These are phyloP conservation scores for Leptogaster cylindrica DNA, from an alignment of 2,888 invertebrate genomes.

Conservation along the genomic window DNA sequence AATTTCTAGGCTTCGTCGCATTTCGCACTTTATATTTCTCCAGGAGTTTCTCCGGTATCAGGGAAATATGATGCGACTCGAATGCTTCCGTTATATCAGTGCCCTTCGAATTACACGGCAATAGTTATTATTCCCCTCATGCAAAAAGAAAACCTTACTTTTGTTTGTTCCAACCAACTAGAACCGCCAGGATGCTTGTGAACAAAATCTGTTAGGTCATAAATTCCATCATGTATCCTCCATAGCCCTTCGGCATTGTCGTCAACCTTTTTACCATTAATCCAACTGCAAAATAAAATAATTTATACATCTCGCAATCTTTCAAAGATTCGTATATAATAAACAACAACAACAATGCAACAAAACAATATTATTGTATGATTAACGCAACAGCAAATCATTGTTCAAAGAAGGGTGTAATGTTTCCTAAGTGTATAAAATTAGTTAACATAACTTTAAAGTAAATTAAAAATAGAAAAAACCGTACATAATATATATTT, in stretches of 20 bases:
- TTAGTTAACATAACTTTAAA: no score
- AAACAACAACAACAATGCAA: no score
- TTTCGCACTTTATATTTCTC: constrained; percentile 71
- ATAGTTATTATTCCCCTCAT: neutral
- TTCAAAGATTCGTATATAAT: neutral
- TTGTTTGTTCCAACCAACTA: constrained; percentile 75
- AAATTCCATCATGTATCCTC: constrained; percentile 78
- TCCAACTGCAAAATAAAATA: constrained; percentile 63
- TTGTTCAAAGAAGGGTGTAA: no score
- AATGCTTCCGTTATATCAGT: constrained; percentile 83
- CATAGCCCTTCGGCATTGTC: constrained; percentile 80
- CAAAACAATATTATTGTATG: no score
- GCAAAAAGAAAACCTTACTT: constrained; percentile 61
- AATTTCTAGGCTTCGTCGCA: constrained; percentile 69
- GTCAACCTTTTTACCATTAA: constrained; percentile 69
- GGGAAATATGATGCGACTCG: constrained; percentile 73
- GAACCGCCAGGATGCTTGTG: constrained; percentile 84
- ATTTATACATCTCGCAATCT: neutral
- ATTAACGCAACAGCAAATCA: no score
- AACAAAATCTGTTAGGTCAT: constrained; percentile 83
- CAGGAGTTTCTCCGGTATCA: constrained; percentile 66
- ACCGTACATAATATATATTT: no score
- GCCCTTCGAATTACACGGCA: constrained; percentile 62
- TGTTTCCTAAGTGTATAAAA: no score
- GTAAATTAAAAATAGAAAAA: no score